Base-by-base conservation (phyloP, 1,140 invertebrate genomes). In the Ceratoteleas bidentatus region DNA sequence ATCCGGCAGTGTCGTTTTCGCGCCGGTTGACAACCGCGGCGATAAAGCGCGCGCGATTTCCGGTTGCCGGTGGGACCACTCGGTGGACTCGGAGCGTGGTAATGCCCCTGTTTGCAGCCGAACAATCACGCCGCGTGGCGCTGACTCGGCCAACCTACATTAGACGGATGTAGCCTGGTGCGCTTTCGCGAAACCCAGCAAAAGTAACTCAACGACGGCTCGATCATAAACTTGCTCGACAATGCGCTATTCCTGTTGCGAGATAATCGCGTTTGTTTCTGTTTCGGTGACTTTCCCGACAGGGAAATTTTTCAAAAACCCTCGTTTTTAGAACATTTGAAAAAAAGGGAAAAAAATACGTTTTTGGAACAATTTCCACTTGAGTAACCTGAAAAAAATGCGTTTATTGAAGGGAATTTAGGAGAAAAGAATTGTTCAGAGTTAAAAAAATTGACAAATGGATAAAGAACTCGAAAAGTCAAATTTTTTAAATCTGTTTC, bases 131-230 rank as follows among this genome's bases (percentile, higher is more conserved):
- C 81, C 75, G 52, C 76, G 50, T 69, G 62, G 49, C 61, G 64
- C 65, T 69, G 62, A 49, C 68, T 70, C 66, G 54, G 66, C 50
- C 84, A 85, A 87, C 84, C 84, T 86, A 86, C 84, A 86, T 87
- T 85, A 85, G 75, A 43, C 85, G 82, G 85, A 86, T 86, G 74
- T 81, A 77, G 76, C 52, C 40, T 24, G 49, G 61, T 50, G 78
- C 78, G 78, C 69, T 81, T 74, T 74, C 78, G 72, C 53, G 72
- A 75, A 72, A 61, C 64, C 43, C 34, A 69, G 65, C 72, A 66
- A 76, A 65, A 76, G 66, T 72, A 60, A 68, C 73, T 68, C 73
- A 58, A 61, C 68, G 11, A 68, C 24, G 66, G 33, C 32, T 74
- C 24, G 56, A 66, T 61, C 54, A 50, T 65, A 74, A 64, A 74